Conservation (phyloP, 2,113 vertebrate species). For the Lycaon pictus region DNA sequence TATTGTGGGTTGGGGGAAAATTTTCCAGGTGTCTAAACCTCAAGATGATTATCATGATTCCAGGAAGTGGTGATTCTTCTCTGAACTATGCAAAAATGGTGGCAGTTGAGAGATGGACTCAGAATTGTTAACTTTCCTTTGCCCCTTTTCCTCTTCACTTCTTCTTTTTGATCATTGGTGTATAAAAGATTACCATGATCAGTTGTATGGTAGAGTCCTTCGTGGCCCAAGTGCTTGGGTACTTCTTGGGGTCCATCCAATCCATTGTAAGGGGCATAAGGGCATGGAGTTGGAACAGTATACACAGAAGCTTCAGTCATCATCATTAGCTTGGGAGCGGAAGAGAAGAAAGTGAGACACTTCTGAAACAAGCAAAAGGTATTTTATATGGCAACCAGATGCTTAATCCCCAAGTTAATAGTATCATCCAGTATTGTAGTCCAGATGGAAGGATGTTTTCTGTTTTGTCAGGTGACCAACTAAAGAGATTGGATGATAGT, state of each 20-base stretch:
- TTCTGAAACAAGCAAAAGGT: not conserved
- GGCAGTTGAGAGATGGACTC: not conserved
- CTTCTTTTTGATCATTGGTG: not conserved
- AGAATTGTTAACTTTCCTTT: not conserved
- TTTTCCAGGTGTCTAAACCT: not conserved
- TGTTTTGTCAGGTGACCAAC: not conserved
- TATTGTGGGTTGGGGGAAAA: not conserved
- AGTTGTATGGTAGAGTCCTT: not conserved
- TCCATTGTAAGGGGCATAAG: not conserved
- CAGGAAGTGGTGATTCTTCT: not conserved
- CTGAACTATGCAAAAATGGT: not conserved
- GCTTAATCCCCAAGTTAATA: not conserved
- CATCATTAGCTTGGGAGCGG: not conserved
- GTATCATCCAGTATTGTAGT: not conserved
- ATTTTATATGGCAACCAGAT: not conserved
- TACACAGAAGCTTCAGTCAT: not conserved
- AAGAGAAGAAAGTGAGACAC: not conserved
- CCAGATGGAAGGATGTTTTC: not conserved
- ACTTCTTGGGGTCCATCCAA: not conserved
- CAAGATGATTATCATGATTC: not conserved
- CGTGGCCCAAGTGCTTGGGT: not conserved
- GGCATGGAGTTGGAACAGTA: not conserved
- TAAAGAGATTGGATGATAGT: not conserved
- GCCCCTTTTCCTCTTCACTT: not conserved
- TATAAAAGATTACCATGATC: not conserved